Evolutionary conservation across 2,113 vertebrate genomes (phyloP).

Genomic region (Heterotis niloticus): DNA sequence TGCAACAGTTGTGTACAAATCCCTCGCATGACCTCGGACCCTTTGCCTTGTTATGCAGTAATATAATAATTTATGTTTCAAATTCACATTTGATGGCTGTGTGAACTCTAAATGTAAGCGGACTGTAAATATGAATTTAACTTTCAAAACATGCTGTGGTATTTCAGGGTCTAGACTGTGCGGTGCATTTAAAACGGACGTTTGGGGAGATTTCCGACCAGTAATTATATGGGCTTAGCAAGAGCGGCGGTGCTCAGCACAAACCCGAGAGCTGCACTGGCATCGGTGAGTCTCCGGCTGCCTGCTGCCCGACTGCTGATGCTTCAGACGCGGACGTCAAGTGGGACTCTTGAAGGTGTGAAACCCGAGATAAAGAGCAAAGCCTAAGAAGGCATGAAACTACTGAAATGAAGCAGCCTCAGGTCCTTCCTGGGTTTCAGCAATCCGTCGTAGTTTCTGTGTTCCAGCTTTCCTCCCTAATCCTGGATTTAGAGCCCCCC

Average conservation of each 20-base stretch:
- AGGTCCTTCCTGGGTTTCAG: constrained; percentile 26
- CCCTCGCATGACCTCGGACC: neutral
- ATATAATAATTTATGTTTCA: too few species aligned
- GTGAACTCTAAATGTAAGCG: too few species aligned
- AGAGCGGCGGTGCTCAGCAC: constrained; percentile 50
- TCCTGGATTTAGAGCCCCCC: constrained; percentile 1
- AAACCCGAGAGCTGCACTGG: constrained; percentile 61
- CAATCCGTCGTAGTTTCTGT: neutral
- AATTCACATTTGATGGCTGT: too few species aligned
- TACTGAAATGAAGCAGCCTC: constrained; percentile 63
- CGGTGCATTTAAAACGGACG: too few species aligned
- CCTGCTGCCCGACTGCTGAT: constrained; percentile 56
- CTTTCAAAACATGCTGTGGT: too few species aligned
- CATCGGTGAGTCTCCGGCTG: constrained; percentile 44
- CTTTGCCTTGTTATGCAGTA: neutral
- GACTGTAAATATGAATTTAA: too few species aligned
- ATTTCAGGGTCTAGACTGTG: too few species aligned
- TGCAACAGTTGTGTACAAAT: neutral
- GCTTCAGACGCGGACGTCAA: constrained; percentile 59
- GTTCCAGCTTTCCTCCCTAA: neutral
- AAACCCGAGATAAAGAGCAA: constrained; percentile 67
- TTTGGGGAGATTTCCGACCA: constrained; percentile 50
- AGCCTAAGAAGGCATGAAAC: constrained; percentile 63
- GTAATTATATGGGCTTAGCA: constrained; percentile 59
- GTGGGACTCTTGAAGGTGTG: constrained; percentile 57